A percentile compares a stretch with the other conserved stretches of the same genome.
phyloP scores from a whole-genome alignment of 2,797 vertebrate species.

The Alcedo atthis region DNA sequence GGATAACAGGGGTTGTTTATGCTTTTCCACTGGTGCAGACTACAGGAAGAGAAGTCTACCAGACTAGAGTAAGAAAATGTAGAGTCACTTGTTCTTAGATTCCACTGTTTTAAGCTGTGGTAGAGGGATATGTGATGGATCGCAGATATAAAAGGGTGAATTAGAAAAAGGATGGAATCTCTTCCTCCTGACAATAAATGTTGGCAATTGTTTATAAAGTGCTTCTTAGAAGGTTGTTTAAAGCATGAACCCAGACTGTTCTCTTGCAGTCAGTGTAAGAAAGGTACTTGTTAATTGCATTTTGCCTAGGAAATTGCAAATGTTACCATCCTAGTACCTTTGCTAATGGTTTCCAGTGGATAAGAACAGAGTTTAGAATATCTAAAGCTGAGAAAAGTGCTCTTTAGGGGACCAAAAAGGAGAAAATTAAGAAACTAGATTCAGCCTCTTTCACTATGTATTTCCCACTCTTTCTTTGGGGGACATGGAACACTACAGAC shows the following conservation, averaged over 20 bases:
- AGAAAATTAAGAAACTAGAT: not conserved
- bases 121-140: not conserved
- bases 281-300: not conserved
- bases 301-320: not conserved
- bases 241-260: not conserved
- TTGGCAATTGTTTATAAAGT: not conserved
- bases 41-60: not conserved
- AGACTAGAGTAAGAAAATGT: not conserved
- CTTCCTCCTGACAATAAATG: not conserved
- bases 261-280: not conserved
- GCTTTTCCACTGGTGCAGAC: not conserved
- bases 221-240: not conserved
- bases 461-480: not conserved
- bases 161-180: not conserved
- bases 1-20: not conserved
- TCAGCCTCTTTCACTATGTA: not conserved
- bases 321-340: not conserved
- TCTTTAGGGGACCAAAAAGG: not conserved
- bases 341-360: not conserved
- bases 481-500: not conserved
- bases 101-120: not conserved
- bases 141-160: not conserved
- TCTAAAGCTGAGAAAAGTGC: not conserved
- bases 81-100: not conserved
- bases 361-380: not conserved